These are phyloP conservation scores for Argopecten irradians DNA, from an alignment of 1,140 invertebrate species.

Conservation along the genomic window DNA sequence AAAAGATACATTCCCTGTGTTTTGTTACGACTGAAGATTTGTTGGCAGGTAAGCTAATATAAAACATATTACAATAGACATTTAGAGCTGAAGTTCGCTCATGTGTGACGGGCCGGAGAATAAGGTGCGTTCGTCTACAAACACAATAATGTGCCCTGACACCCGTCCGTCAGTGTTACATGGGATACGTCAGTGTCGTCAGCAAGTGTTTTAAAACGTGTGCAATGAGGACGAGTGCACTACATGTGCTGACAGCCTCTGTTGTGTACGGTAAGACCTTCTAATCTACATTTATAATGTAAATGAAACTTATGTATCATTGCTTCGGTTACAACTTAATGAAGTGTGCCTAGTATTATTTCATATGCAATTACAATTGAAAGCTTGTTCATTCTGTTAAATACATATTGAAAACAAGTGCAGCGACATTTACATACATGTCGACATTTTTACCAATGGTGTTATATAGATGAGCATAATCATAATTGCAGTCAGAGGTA, in stretches of 20 bases:
- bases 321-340: too few relatives aligned
- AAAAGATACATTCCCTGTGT: not conserved
- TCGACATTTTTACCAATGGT: too few relatives aligned
- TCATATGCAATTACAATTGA: too few relatives aligned
- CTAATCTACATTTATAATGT: too few relatives aligned
- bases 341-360: too few relatives aligned
- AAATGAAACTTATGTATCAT: too few relatives aligned
- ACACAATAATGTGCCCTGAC: too few relatives aligned
- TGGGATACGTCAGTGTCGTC: not conserved
- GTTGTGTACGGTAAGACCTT: not conserved
- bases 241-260: not conserved
- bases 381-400: too few relatives aligned
- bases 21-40: not conserved
- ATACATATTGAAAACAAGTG: too few relatives aligned
- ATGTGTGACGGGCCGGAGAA: not conserved
- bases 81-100: not conserved
- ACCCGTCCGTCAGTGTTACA: not conserved
- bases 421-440: too few relatives aligned
- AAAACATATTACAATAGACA: not conserved
- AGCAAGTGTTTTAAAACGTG: conserved; percentile 15
- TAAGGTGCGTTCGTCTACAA: not conserved
- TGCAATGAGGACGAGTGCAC: not conserved
- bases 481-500: too few relatives aligned
- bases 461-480: too few relatives aligned
- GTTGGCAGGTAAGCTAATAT: not conserved